Conservation (phyloP, 1,140 invertebrate species). For the Parasteatoda tepidariorum region DNA sequence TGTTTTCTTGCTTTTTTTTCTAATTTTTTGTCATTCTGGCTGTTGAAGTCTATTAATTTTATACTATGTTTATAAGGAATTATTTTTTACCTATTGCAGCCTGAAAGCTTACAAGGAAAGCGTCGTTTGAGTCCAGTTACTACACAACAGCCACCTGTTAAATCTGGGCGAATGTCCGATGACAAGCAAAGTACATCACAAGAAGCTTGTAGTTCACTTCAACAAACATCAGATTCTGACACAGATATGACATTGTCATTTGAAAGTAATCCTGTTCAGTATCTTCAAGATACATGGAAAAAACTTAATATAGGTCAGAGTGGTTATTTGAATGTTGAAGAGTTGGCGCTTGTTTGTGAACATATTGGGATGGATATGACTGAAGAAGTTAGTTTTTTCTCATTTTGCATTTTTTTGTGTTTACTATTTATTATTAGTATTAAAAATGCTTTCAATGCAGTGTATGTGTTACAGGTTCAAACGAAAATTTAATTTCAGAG, state of each 20-base stretch:
- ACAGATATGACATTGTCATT: slow-evolving; percentile 55
- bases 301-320: slow-evolving; percentile 74
- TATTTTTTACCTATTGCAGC: no score
- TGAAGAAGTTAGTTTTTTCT: slow-evolving; percentile 69
- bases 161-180: slow-evolving; percentile 43
- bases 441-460: no score
- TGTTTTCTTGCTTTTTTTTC: no score
- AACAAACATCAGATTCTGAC: slow-evolving; percentile 35
- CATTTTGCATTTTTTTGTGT: neutral
- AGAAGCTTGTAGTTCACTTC: neutral
- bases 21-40: no score
- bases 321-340: slow-evolving; percentile 74
- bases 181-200: neutral
- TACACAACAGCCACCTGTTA: slow-evolving; percentile 39
- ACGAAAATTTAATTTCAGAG: no score
- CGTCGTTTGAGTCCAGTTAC: slow-evolving; percentile 44
- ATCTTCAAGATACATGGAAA: slow-evolving; percentile 73
- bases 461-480: no score
- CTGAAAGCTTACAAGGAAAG: slow-evolving; percentile 35
- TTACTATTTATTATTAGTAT: neutral
- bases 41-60: no score
- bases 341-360: slow-evolving; percentile 74
- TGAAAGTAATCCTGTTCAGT: slow-evolving; percentile 66
- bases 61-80: no score
- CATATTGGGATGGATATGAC: slow-evolving; percentile 76